Evolutionary conservation across 2,797 vertebrate species (phyloP), one percentile per base, ranked within the genome.

Genomic region (Rachycentron canadum): DNA sequence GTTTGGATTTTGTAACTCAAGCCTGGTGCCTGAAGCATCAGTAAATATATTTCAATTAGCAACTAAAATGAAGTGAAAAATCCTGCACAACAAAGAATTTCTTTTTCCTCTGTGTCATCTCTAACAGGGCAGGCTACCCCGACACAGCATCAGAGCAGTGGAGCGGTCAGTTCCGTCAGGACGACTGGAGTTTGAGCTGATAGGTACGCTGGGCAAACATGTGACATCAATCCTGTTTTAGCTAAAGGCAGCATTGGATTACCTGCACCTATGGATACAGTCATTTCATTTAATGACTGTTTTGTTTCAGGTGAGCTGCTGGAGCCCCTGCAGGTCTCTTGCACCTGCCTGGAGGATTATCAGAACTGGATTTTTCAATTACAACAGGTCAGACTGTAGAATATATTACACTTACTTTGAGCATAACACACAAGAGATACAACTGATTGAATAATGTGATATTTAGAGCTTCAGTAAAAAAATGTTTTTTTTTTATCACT

Each of bases 301-400:
- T 83, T 75, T 85, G 56, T 68, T 79, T 41, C 34, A 96, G 96
- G 96, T 79, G 94, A 95, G 21, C 84, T 96, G 77, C 80, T 95
- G 93, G 96, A 97, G 78, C 93, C 95, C 0, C 86, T 96, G 83
- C 86, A 95, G 58, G 88, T 97, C 47, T 94, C 89, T 2, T 97
- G 96, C 70, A 85, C 81, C 63, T 89, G 87, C 63, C 80, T 89
- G 76, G 94, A 95, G 69, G 96, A 96, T 76, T 96, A 96, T 63
- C 92, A 95, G 83, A 94, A 83, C 88, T 96, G 95, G 95, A 94
- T 96, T 63, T 96, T 96, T 78, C 94, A 95, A 11, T 83, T 97
- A 76, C 96, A 96, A 64, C 94, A 96, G 95, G 96, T 96, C 2
- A 91, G 73, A 73, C 40, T 38, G 49, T 10, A 3, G 17, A 41